Evolutionary conservation across 2,797 vertebrate species (phyloP).

Genomic region (Lepidocolaptes lacrymiger): DNA sequence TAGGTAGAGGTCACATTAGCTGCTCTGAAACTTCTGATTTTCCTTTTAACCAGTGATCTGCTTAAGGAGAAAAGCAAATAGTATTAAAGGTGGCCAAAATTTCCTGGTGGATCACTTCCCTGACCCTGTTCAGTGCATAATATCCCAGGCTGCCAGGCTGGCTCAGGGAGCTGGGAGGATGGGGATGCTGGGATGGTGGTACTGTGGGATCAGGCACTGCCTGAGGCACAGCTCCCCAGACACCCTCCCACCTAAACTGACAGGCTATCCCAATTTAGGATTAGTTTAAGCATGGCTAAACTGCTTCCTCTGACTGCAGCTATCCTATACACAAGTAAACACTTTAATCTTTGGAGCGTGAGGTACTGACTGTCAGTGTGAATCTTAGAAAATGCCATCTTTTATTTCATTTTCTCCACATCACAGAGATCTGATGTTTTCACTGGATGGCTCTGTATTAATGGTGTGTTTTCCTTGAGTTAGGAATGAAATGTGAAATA

Average conservation of each 20-base stretch:
- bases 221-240: fast-evolving
- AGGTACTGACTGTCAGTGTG: not conserved
- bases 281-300: not conserved
- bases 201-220: not conserved
- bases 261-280: not conserved
- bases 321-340: not conserved
- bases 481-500: not conserved
- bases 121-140: not conserved
- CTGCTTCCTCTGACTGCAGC: not conserved
- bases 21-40: not conserved
- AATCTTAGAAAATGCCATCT: not conserved
- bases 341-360: not conserved
- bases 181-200: not conserved
- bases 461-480: not conserved
- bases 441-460: not conserved
- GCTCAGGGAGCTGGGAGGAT: not conserved
- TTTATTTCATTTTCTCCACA: not conserved
- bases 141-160: not conserved
- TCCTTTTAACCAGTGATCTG: not conserved
- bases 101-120: not conserved
- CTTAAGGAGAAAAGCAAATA: not conserved
- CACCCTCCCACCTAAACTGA: not conserved
- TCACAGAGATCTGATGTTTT: not conserved
- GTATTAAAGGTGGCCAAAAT: not conserved
- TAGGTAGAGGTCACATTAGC: not conserved